These are phyloP conservation scores for Reticulitermes speratus DNA, from an alignment of 1,140 invertebrate species.

Conservation along the genomic window DNA sequence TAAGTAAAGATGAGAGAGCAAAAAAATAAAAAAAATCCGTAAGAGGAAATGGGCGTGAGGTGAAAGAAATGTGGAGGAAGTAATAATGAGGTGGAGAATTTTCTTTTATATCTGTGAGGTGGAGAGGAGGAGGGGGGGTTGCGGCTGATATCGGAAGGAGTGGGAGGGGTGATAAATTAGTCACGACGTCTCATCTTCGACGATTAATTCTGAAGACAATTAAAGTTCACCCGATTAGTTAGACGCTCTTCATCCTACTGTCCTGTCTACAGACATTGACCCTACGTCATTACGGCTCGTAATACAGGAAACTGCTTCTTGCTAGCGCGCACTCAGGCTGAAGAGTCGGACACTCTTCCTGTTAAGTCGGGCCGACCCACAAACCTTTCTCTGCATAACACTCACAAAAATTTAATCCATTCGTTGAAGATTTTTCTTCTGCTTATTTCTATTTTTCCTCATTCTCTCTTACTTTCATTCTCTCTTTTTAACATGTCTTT, in stretches of 20 bases:
- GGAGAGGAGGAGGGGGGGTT: neutral
- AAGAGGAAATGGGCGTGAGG: neutral
- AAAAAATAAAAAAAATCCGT: neutral
- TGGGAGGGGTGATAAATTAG: neutral
- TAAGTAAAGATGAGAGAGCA: neutral
- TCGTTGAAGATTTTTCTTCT: neutral
- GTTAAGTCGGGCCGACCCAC: no score
- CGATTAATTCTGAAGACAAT: slow-evolving; percentile 3
- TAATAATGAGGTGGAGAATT: neutral
- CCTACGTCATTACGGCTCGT: neutral
- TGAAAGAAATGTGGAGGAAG: neutral
- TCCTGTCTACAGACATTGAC: neutral
- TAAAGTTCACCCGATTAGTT: neutral
- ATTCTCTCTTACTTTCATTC: neutral
- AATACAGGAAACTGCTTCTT: no score
- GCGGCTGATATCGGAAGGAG: neutral
- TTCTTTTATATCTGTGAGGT: neutral
- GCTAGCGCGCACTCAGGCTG: no score
- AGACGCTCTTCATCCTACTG: neutral
- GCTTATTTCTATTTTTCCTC: neutral
- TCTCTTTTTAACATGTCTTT: neutral
- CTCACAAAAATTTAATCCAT: neutral
- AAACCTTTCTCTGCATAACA: neutral
- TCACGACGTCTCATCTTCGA: neutral
- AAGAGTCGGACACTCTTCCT: no score